Evolutionary conservation across 2,888 invertebrate species (phyloP).

Genomic region (Ectobius pallidus): DNA sequence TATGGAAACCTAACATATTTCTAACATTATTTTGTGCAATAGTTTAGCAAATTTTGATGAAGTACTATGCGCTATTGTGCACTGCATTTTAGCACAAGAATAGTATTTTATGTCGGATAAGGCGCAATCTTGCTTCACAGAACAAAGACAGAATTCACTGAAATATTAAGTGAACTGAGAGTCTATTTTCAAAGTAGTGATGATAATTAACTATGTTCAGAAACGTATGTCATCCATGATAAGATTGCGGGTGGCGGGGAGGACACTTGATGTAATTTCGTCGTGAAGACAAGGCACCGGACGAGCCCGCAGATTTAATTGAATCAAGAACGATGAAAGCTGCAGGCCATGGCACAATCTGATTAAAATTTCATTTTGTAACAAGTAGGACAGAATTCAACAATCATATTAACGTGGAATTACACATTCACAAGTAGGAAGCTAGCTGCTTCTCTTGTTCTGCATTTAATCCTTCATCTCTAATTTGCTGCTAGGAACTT

Average conservation of each 20-base stretch:
- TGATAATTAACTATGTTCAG: neutral
- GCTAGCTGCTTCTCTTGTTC: neutral
- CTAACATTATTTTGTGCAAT: no score
- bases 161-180: no score
- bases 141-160: no score
- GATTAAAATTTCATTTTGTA: slow-evolving; percentile 28
- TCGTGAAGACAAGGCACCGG: neutral
- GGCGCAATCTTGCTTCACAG: no score
- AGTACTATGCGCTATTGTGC: no score
- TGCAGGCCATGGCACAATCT: slow-evolving; percentile 24
- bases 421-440: slow-evolving; percentile 8
- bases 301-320: neutral
- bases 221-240: neutral
- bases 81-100: no score
- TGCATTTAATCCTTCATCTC: slow-evolving; percentile 11
- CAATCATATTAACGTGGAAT: slow-evolving; percentile 10
- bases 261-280: neutral
- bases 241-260: neutral
- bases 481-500: neutral
- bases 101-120: no score
- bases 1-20: no score
- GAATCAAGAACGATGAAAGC: slow-evolving; percentile 14
- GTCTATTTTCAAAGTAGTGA: no score
- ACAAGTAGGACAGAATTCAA: slow-evolving; percentile 19
- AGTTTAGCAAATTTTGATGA: no score